Conservation (phyloP, 1,140 invertebrate species). For the Diprion similis region DNA sequence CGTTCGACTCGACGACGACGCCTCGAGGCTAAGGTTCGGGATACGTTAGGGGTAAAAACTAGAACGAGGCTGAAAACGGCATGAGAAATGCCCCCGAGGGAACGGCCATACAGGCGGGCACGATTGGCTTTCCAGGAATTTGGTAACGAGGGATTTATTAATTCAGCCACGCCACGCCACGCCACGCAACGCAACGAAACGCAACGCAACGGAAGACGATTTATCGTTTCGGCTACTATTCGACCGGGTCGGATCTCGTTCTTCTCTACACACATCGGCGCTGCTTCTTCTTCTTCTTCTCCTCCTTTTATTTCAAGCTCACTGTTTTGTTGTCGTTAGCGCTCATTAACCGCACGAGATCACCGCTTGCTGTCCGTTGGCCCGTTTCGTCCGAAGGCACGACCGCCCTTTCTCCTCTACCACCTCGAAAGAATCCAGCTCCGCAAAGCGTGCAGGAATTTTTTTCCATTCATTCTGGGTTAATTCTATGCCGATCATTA, state of each 20-base stretch:
- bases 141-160: constrained; percentile 5
- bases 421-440: neutral
- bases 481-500: neutral
- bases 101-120: neutral
- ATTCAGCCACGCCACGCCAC: neutral
- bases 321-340: neutral
- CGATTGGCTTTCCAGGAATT: constrained; percentile 7
- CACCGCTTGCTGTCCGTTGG: neutral
- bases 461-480: neutral
- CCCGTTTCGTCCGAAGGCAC: too few relatives aligned
- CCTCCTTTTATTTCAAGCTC: neutral
- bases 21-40: neutral
- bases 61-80: neutral
- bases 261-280: too few relatives aligned
- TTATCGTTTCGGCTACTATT: neutral
- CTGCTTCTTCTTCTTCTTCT: neutral
- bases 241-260: too few relatives aligned
- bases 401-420: too few relatives aligned
- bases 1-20: neutral
- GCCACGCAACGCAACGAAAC: too few relatives aligned
- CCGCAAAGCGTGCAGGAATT: neutral
- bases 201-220: too few relatives aligned
- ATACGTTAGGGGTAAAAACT: neutral
- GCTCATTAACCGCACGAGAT: constrained; percentile 1
- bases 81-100: neutral